Percentiles rank a stretch among this genome's conserved stretches.
Conservation (phyloP, 2,888 invertebrate genomes). For the Erpobdella octoculata region DNA sequence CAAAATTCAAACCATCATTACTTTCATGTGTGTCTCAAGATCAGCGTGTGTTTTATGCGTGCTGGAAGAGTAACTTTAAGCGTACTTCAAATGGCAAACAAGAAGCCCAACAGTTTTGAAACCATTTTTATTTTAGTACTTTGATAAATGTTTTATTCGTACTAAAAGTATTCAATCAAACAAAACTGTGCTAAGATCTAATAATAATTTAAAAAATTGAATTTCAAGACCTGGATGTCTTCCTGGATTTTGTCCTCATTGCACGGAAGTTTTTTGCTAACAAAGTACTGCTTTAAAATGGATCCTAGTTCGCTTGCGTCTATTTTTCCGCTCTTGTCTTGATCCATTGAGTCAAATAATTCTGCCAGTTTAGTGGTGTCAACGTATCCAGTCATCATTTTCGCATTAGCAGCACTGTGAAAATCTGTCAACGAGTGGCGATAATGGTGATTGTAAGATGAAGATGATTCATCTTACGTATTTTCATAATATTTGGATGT, state of each 20-base stretch:
- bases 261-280: not conserved
- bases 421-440: too few species aligned
- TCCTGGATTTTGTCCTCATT: slow-evolving; percentile 9
- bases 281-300: not conserved
- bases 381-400: not conserved
- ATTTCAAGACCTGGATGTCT: not conserved
- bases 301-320: not conserved
- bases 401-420: not conserved
- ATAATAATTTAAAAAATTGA: too few species aligned
- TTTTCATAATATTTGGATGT: not conserved
- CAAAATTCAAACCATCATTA: not conserved
- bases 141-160: too few species aligned
- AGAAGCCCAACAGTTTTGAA: not conserved
- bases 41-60: too few species aligned
- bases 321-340: not conserved
- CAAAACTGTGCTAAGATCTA: not conserved
- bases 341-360: not conserved
- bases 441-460: not conserved
- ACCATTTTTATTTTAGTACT: too few species aligned
- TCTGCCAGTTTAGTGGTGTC: not conserved
- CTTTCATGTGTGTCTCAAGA: not conserved
- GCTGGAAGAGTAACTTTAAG: not conserved
- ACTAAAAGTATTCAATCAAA: too few species aligned
- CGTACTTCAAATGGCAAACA: not conserved
- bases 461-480: not conserved